Evolutionary conservation across 2,113 vertebrate genomes (phyloP), one percentile per base, ranked within the genome.

Genomic region (Pontoporia blainvillei): DNA sequence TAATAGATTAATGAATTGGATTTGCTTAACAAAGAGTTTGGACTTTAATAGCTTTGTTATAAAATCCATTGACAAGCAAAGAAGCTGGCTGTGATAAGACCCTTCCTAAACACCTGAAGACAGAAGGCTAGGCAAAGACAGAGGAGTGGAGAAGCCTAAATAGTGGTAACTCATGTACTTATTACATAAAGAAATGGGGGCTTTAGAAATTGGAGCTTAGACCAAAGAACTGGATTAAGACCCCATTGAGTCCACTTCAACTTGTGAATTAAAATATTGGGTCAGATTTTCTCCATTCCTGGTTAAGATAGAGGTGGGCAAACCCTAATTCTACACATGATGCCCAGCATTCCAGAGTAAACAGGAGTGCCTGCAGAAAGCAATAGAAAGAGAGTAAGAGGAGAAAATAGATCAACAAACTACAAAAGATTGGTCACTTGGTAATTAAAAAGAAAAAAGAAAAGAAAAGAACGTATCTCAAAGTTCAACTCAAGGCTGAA

Each of bases 401-500:
- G 57, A 88, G 95, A 93, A 97, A 92, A 97, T 1, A 71, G 36
- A 52, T 98, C 88, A 76, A 36, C 41, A 97, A 96, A 59, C 85
- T 57, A 90, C 69, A 92, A 78, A 46, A 86, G 75, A 97, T 15
- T 27, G 92, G 83, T 49, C 31, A 11, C 88, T 95, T 75, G 49
- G 92, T 97, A 98, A 98, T 98, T 97, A 98, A 98, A 97, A 91
- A 76, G 59, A 97, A 61, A 90, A 90, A 94, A 76, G 86, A 94
- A 97, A 95, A 91, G 94, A 90, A 96, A 97, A 95, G 1, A 94
- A 84, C 14, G 41, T 44, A 54, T 44, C 73, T 98, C 92, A 72
- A 97, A 98, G 98, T 98, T 98, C 97, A 98, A 6, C 14, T 91
- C 73, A 97, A 98, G 97, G 98, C 57, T 97, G 97, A 98, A 98